Conservation (phyloP, 2,797 vertebrate species). For the Chaetophractus vellerosus region DNA sequence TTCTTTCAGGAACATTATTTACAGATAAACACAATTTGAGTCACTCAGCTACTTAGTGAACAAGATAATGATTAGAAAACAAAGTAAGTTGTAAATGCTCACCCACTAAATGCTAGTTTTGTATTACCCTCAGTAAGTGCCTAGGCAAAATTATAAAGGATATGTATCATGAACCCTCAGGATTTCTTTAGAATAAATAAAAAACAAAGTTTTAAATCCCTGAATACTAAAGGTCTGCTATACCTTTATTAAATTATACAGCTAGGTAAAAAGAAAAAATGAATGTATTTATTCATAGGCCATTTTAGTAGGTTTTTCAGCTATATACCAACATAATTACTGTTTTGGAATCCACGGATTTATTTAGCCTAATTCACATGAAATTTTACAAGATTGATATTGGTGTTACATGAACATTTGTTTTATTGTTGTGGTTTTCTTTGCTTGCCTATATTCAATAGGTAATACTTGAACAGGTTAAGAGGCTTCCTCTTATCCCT, state of each 20-base stretch:
- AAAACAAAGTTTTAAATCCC: slow-evolving; percentile 27
- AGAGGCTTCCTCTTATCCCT: background rate
- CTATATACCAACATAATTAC: slow-evolving; percentile 21
- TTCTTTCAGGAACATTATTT: slow-evolving; percentile 54
- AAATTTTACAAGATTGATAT: slow-evolving; percentile 26
- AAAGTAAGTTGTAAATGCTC: slow-evolving; percentile 54
- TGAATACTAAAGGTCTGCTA: slow-evolving; percentile 17
- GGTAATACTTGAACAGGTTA: slow-evolving; percentile 11
- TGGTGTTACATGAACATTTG: slow-evolving; percentile 33
- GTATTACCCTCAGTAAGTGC: background rate
- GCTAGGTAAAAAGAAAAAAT: slow-evolving; percentile 12
- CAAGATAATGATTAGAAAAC: slow-evolving; percentile 42
- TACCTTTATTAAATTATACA: background rate
- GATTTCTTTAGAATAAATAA: slow-evolving; percentile 53
- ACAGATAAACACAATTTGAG: slow-evolving; percentile 48
- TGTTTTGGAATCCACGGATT: slow-evolving; percentile 36
- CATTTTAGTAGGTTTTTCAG: slow-evolving; percentile 41
- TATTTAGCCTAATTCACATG: slow-evolving; percentile 57
- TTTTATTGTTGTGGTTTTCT: background rate
- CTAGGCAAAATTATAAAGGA: slow-evolving; percentile 51
- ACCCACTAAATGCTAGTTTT: slow-evolving; percentile 62
- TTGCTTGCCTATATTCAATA: slow-evolving; percentile 60
- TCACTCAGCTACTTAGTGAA: slow-evolving; percentile 1
- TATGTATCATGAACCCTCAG: background rate
- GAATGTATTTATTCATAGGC: slow-evolving; percentile 15